Conservation (phyloP, 2,113 vertebrate species). For the Onychostruthus taczanowskii region DNA sequence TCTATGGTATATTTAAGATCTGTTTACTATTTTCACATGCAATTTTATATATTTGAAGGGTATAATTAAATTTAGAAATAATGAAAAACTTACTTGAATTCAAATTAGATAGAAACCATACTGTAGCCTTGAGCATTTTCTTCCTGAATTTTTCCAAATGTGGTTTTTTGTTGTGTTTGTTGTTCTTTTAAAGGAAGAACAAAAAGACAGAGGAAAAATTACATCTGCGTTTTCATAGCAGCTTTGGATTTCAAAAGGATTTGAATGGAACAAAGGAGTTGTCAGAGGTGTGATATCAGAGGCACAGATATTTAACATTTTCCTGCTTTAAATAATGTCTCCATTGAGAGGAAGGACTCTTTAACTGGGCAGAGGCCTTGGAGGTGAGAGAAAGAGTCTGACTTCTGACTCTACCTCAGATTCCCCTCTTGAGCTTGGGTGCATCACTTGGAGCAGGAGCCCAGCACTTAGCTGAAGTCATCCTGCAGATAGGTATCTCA, state of each 20-base stretch:
- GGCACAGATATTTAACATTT: neutral
- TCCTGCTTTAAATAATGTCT: neutral
- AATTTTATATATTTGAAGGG: constrained; percentile 17
- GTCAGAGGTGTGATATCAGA: neutral
- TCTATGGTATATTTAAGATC: neutral
- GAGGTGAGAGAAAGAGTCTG: neutral
- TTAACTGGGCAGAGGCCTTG: neutral
- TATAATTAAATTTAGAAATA: constrained; percentile 45
- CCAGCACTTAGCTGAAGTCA: neutral
- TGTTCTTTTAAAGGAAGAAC: neutral
- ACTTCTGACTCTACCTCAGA: neutral
- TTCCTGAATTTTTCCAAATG: neutral
- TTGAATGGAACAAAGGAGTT: neutral
- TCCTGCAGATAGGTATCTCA: neutral
- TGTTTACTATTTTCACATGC: constrained; percentile 20
- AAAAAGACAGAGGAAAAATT: neutral
- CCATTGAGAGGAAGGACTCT: neutral
- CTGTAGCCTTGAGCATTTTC: neutral
- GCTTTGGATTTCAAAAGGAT: neutral
- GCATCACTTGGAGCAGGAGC: neutral
- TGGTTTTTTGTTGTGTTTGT: neutral
- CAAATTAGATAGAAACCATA: constrained; percentile 32
- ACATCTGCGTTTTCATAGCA: neutral
- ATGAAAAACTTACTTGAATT: constrained; percentile 47
- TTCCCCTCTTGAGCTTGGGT: neutral